phyloP scores from a whole-genome alignment of 1,140 invertebrate species.

The Drosophila kikkawai region DNA sequence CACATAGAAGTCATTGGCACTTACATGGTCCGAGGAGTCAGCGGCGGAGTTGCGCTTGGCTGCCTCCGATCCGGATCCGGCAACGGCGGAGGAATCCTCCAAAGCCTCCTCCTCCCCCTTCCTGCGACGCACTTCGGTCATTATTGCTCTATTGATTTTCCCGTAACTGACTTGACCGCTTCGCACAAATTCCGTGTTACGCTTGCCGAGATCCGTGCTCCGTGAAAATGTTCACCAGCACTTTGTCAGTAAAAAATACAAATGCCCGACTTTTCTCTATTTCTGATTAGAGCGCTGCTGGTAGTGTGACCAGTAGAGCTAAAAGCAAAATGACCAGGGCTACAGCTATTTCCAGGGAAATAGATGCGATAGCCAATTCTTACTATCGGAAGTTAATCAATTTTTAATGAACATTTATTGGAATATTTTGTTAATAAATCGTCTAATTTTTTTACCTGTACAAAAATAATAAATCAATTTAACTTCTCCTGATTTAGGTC shows the following conservation, averaged over 20 bases:
- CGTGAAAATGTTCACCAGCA: conserved; percentile 28
- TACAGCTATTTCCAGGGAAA: too few species aligned
- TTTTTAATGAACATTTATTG: too few species aligned
- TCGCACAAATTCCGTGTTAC: conserved; percentile 8
- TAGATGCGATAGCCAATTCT: too few species aligned
- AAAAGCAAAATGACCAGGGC: background rate
- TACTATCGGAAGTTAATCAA: too few species aligned
- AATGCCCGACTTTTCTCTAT: conserved; percentile 34
- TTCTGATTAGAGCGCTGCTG: conserved; percentile 25
- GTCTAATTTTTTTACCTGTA: too few species aligned
- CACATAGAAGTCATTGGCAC: conserved; percentile 49
- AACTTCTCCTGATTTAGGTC: background rate
- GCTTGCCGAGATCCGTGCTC: conserved; percentile 23
- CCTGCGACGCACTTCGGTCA: conserved; percentile 80
- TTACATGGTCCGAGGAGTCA: conserved; percentile 85
- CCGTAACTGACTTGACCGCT: conserved; percentile 16
- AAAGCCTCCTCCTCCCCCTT: conserved; percentile 65
- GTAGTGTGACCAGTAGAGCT: conserved; percentile 18
- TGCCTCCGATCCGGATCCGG: conserved; percentile 20
- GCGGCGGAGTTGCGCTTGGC: conserved; percentile 75
- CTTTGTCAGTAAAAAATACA: conserved; percentile 26
- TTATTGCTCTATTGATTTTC: conserved; percentile 42
- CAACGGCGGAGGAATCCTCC: conserved; percentile 35
- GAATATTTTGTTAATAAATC: too few species aligned
- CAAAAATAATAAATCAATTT: too few species aligned